Percentiles rank a stretch among this genome's conserved stretches.
phyloP scores from a whole-genome alignment of 1,140 invertebrate genomes.

The Lepidotrigona ventralis region DNA sequence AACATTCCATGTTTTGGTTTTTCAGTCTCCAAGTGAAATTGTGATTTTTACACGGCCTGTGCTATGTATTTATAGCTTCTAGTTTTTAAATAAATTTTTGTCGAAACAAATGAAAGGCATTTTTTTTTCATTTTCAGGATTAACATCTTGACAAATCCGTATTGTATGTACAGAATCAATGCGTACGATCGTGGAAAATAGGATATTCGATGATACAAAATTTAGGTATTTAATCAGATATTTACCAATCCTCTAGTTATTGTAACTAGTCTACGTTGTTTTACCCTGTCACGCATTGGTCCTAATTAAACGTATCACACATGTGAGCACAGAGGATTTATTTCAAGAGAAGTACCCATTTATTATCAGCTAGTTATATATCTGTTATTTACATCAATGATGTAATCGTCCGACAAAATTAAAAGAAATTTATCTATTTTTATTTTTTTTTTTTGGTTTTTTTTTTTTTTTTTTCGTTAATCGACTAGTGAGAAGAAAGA shows the following conservation, averaged over 20 bases:
- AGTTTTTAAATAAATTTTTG: not conserved
- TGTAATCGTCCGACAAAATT: not conserved
- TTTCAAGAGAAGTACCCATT: not conserved
- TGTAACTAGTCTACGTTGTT: no score
- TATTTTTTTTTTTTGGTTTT: not conserved
- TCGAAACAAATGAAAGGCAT: not conserved
- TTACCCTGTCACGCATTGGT: not conserved
- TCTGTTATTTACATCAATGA: not conserved
- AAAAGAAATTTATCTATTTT: not conserved
- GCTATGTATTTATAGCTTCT: not conserved
- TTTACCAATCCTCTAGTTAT: not conserved
- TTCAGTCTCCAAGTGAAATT: not conserved
- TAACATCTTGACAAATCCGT: no score
- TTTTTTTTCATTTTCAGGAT: not conserved
- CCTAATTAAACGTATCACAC: not conserved
- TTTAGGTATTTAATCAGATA: not conserved
- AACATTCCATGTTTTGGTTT: constrained; percentile 11
- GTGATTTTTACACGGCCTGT: not conserved
- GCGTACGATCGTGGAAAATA: not conserved
- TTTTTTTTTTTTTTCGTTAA: no score
- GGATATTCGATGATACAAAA: not conserved
- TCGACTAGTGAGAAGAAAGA: not conserved
- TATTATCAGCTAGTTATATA: not conserved
- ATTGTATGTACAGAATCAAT: not conserved
- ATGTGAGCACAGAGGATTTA: not conserved